Percentiles rank a stretch among this genome's conserved stretches.
These are phyloP conservation scores for Cephalopholis sonnerati DNA, from an alignment of 2,113 vertebrate genomes.

Conservation along the genomic window DNA sequence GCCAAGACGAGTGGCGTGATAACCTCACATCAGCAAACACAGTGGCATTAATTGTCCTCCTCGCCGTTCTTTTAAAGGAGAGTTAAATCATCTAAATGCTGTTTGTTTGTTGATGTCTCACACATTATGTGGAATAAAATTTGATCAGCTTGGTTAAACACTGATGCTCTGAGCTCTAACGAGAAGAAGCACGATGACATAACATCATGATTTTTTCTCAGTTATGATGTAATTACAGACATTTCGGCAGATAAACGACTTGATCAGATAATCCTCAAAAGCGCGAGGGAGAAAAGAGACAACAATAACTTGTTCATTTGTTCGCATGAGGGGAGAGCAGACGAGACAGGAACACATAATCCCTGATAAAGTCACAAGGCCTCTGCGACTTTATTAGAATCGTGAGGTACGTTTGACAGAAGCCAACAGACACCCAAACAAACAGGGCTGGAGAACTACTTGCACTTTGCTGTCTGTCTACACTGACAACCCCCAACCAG, in stretches of 20 bases:
- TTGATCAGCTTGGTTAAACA: not conserved
- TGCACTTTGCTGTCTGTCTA: slow-evolving; percentile 17
- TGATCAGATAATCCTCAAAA: slow-evolving; percentile 4
- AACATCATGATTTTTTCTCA: not conserved
- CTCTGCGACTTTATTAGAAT: slow-evolving; percentile 48
- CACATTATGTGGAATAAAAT: not conserved
- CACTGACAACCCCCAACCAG: slow-evolving; percentile 21
- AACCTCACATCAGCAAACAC: not conserved
- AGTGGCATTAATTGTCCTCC: not conserved
- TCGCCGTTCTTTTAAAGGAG: not conserved
- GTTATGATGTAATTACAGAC: not conserved
- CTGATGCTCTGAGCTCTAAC: not conserved
- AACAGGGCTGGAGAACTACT: slow-evolving; percentile 14
- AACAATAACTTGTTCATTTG: slow-evolving; percentile 5
- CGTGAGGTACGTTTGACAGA: slow-evolving; percentile 36
- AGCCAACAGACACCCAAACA: slow-evolving; percentile 54
- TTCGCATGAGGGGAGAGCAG: slow-evolving; percentile 6
- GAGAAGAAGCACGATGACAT: not conserved
- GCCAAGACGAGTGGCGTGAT: not conserved
- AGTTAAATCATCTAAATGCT: not conserved
- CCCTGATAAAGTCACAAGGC: slow-evolving; percentile 54
- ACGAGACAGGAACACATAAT: slow-evolving; percentile 65
- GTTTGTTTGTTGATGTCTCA: not conserved
- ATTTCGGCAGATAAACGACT: not conserved
- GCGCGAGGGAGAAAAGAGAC: not conserved